These are phyloP conservation scores for Poeciliopsis occidentalis DNA, from an alignment of 2,113 vertebrate genomes.

Conservation along the genomic window DNA sequence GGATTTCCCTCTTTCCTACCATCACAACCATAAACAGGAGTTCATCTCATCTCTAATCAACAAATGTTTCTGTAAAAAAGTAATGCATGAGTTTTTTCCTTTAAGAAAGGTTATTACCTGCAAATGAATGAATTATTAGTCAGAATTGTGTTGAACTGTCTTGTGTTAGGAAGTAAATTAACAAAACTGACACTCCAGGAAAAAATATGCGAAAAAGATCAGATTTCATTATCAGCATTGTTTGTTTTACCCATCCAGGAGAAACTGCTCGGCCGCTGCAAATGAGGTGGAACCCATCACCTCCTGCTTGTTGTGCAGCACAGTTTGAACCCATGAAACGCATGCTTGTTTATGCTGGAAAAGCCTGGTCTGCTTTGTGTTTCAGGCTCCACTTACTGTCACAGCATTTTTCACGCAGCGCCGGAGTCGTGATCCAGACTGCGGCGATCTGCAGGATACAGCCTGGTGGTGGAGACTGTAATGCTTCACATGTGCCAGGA, in stretches of 20 bases:
- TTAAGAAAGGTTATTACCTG: constrained; percentile 15
- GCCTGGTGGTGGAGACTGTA: constrained; percentile 31
- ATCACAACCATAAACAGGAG: not conserved
- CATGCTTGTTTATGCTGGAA: constrained; percentile 27
- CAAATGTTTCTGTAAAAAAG: not conserved
- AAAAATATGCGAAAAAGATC: constrained; percentile 33
- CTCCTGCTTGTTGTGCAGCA: constrained; percentile 55
- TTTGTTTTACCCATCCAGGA: constrained; percentile 19
- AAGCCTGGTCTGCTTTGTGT: constrained; percentile 70
- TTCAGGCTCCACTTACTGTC: constrained; percentile 65
- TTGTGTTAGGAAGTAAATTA: constrained; percentile 38
- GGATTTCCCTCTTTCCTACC: not conserved
- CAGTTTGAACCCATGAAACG: constrained; percentile 23
- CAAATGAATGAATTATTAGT: not conserved
- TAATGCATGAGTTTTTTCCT: not conserved
- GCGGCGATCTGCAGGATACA: constrained; percentile 38
- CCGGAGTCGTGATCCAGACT: constrained; percentile 53
- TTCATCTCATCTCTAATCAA: not conserved
- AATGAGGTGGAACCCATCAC: constrained; percentile 46
- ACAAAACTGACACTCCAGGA: constrained; percentile 9
- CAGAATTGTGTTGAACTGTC: constrained; percentile 10
- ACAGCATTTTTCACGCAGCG: constrained; percentile 57
- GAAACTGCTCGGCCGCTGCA: constrained; percentile 3
- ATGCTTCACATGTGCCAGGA: constrained; percentile 51
- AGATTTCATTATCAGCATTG: constrained; percentile 9